Evolutionary conservation across 2,888 invertebrate genomes (phyloP).

Genomic region (Steinernema hermaphroditum): DNA sequence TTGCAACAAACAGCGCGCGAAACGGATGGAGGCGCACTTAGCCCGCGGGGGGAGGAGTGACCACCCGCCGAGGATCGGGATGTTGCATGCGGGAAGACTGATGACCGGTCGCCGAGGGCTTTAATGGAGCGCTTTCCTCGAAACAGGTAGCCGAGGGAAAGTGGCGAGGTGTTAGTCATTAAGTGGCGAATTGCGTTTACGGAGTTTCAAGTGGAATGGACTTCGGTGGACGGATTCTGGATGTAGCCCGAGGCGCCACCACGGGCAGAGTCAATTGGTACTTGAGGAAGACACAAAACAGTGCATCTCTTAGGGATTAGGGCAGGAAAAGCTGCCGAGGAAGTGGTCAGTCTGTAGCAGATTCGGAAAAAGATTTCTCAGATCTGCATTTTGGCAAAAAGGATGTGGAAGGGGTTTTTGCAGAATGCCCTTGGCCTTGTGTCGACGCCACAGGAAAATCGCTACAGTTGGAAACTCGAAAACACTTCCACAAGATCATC

Average conservation of each 20-base stretch:
- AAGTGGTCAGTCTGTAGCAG: too few relatives aligned
- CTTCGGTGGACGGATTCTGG: constrained; percentile 11
- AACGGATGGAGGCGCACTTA: neutral
- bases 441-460: neutral
- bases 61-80: constrained; percentile 11
- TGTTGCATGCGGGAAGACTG: constrained; percentile 9
- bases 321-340: too few relatives aligned
- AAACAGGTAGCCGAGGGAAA: constrained; percentile 31
- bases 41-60: neutral
- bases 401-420: too few relatives aligned
- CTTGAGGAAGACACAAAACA: neutral
- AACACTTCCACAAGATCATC: constrained; percentile 8
- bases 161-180: constrained; percentile 29
- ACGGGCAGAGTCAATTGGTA: constrained; percentile 12
- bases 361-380: too few relatives aligned
- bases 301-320: neutral
- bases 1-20: constrained; percentile 1
- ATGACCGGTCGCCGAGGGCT: constrained; percentile 30
- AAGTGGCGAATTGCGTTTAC: constrained; percentile 29
- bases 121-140: constrained; percentile 30
- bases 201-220: constrained; percentile 28
- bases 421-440: too few relatives aligned
- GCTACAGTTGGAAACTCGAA: constrained; percentile 3
- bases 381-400: too few relatives aligned
- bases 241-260: neutral